Percentiles rank a stretch among this genome's conserved stretches.
phyloP scores from a whole-genome alignment of 1,140 invertebrate species.

The Probaryconus sp. region DNA sequence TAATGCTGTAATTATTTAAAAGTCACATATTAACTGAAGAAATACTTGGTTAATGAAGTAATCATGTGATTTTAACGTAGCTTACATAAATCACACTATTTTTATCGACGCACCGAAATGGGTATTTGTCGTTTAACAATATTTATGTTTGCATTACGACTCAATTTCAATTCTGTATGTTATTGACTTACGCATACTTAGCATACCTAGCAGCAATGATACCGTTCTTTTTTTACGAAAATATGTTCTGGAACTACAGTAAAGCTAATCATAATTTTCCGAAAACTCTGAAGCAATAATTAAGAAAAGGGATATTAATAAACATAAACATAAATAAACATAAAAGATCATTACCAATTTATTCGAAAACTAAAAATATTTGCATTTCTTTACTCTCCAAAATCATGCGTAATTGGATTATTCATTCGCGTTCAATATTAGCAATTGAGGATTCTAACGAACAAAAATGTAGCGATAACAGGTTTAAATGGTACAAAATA shows the following conservation, averaged over 20 bases:
- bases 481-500: slow-evolving; percentile 19
- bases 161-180: slow-evolving; percentile 43
- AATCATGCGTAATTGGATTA: too few relatives aligned
- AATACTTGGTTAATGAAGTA: slow-evolving; percentile 46
- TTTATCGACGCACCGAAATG: slow-evolving; percentile 48
- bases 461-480: slow-evolving; percentile 17
- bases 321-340: too few relatives aligned
- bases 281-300: too few relatives aligned
- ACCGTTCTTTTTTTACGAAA: slow-evolving; percentile 53
- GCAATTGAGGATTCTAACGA: too few relatives aligned
- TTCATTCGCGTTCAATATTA: too few relatives aligned
- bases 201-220: slow-evolving; percentile 53
- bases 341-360: too few relatives aligned
- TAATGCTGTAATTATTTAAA: not conserved
- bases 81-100: slow-evolving; percentile 50
- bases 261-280: too few relatives aligned
- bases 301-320: too few relatives aligned
- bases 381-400: too few relatives aligned
- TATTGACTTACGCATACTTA: slow-evolving; percentile 57
- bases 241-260: slow-evolving; percentile 49
- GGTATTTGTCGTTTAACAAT: slow-evolving; percentile 43
- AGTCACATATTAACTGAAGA: slow-evolving; percentile 5
- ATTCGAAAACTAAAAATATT: too few relatives aligned
- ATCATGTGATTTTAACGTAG: slow-evolving; percentile 28
- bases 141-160: slow-evolving; percentile 54